Evolutionary conservation across 2,113 vertebrate genomes (phyloP), one percentile per base, ranked within the genome.

Genomic region (Hyaena hyaena): DNA sequence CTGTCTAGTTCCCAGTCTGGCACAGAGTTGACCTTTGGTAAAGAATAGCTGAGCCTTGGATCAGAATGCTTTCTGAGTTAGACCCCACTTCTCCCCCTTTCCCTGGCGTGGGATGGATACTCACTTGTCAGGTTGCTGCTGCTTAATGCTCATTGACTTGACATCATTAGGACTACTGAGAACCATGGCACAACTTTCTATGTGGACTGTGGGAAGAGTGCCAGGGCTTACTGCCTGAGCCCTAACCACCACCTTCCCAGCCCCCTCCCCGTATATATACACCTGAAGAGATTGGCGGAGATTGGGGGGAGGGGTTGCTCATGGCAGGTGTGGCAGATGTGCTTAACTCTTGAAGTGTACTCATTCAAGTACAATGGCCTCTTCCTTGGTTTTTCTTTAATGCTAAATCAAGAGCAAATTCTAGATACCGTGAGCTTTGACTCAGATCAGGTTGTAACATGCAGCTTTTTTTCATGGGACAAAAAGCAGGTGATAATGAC

Each of bases 91-190:
- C 12, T 66, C 24, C 33, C 10, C 23, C 55, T 43, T 35, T 45
- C 66, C 71, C 63, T 84, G 26, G 28, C 7, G 14, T 66, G 9
- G 39, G 55, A 35, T 39, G 65, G 68, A 53, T 71, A n/a, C 43
- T 69, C 92, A 50, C 90, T 95, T 88, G 28, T 65, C 45, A 73
- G n/a, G 33, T 85, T 95, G 55, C 74, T 84, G 24, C 55, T 91
- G 63, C 53, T 65, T 81, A 21, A 16, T 58, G 31, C 65, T 90
- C 50, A 55, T 88, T 89, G 90, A 65, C 31, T 82, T 19, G 33
- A n/a, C 19, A 26, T 55, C 55, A 31, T 50, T 91, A 55, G n/a
- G 28, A 69, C 63, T 92, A 39, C 50, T 83, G 83, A 68, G 81
- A 95, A 89, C 50, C 43, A 16, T 21, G 43, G 19, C 43, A 15